Evolutionary conservation across 2,113 vertebrate species (phyloP), one percentile per base, ranked within the genome.

Genomic region (Micromys minutus): DNA sequence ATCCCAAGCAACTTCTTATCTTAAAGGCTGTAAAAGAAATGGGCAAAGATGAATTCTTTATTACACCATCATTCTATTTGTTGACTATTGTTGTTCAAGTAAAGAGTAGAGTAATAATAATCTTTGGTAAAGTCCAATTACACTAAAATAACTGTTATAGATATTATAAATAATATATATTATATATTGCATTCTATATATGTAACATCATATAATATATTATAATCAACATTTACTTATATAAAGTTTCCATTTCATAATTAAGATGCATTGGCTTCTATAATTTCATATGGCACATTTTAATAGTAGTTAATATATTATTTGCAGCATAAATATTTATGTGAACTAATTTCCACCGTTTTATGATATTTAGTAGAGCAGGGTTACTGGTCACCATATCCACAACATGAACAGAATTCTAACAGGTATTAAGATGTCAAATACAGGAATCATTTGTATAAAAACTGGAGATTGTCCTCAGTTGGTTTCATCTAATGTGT

Each of bases 141-240:
- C 29, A 89, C 86, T 94, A 87, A 86, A 19, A 47, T 92, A 36
- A 9, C 11, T 65, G 12, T 13, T 31, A 31, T 65, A 65, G 12
- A 59, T 24, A 86, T 75, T 93, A 95, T 94, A 85, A 61, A 81
- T 22, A 88, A 88, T 75, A 90, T 81, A 52, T 29, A 89, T 74
- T 93, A 95, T 94, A 81, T 65, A 34, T 34, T 65, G 13, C 4
- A 31, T 65, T 65, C 34, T 31, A 65, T 31, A 63, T 65, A 65
- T 65, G 11, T 34, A 65, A 34, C 12, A 34, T 65, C 34, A 65
- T 65, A 65, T 34, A 15, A 5, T 34, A 65, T 22, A 86, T 69
- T 91, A 95, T 94, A 86, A 61, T 85, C 10, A 86, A 88, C 79
- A 90, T 85, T 86, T 57, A 94, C 74, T 36, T 50, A 77, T 83